Base-by-base conservation (phyloP, 2,888 invertebrate species). In the Pachliopta kotzebuea region DNA sequence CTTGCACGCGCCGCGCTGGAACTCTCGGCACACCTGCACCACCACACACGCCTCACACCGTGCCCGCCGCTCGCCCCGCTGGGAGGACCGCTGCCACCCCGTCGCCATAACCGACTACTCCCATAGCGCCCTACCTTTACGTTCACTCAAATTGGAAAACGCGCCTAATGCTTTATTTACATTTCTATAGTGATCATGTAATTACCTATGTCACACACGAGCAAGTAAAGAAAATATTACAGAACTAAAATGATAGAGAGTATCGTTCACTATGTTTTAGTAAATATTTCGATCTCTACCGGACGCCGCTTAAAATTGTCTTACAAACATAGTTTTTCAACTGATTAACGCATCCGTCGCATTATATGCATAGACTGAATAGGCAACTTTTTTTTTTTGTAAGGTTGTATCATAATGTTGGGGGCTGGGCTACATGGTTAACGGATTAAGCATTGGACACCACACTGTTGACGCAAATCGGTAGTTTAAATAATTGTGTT, bases 1-100 rank as follows among this genome's bases (percentile, higher is more conserved):
- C 95, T 98, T 97, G 95, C 98, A 98, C 94, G 97, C 97, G 94
- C 98, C 98, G 93, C 98, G 97, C 96, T 97, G 96, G 96, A 96
- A 98, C 95, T 98, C 98, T 94, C 98, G 98, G 96, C 98, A 96
- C 94, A 96, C 96, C 96, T 96, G 96, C 94, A 94, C 88, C 85
- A 86, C 86, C 88, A 87, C 85, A 87, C 85, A 86, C 86, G 83
- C 82, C 81, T 83, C 85, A 85, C 84, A 84, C 81, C 81, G 80
- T 53, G 65, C 60, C 82, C 74, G 73, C 77, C 70, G 75, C 72
- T 74, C 70, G 72, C 68, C 45, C 69, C 69, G 71, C 65, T 70
- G 62, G 71, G 60, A 67, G 69, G 68, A 71, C 57, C 70, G 69
- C 72, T 63, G 67, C 67, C 63, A 65, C 62, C 65, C 67, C 63